These are phyloP conservation scores for Lophochroa leadbeateri DNA, from an alignment of 2,113 vertebrate genomes.

Conservation along the genomic window DNA sequence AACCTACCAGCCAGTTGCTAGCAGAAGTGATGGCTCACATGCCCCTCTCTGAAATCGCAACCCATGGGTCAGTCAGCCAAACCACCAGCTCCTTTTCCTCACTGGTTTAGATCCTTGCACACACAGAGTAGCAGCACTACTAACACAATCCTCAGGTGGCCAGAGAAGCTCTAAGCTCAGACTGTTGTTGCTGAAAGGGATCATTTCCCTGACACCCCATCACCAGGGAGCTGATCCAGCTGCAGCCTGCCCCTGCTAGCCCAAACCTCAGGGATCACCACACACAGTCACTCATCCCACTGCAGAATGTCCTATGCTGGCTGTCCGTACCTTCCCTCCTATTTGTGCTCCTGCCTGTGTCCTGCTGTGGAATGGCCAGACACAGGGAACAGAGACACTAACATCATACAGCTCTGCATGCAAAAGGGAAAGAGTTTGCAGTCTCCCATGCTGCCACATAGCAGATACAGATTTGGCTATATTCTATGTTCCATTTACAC, in stretches of 20 bases:
- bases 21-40: rapidly evolving
- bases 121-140: neutral
- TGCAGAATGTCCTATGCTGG: neutral
- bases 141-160: neutral
- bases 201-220: neutral
- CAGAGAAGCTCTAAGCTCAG: neutral
- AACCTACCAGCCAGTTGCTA: neutral
- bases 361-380: neutral
- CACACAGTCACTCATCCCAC: neutral
- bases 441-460: neutral
- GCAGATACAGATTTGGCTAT: neutral
- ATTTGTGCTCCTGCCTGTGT: neutral
- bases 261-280: neutral
- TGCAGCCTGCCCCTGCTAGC: neutral
- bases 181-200: neutral
- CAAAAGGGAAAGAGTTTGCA: neutral
- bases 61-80: neutral
- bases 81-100: neutral
- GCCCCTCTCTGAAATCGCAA: neutral
- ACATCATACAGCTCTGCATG: neutral
- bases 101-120: neutral
- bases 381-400: neutral
- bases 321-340: neutral
- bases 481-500: neutral
- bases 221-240: neutral